A percentile compares a stretch with the other conserved stretches of the same genome.
Conservation (phyloP, 2,797 vertebrate genomes). For the Cynopterus sphinx region DNA sequence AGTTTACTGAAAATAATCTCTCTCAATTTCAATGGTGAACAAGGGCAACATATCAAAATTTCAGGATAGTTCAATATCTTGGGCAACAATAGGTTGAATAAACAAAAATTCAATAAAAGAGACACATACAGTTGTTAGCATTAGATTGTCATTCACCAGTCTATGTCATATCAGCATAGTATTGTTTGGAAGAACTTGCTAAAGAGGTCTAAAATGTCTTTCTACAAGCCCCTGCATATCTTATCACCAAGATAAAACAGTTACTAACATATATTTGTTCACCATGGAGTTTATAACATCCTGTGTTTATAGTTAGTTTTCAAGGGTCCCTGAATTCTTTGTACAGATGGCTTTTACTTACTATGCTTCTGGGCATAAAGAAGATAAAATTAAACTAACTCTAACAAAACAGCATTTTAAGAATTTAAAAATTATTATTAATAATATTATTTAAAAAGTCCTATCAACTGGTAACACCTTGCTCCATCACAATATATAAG, state of each 20-base stretch:
- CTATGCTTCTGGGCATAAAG: neutral
- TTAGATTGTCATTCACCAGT: neutral
- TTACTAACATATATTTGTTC: neutral
- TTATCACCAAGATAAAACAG: constrained; percentile 48
- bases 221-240: neutral
- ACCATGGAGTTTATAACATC: neutral
- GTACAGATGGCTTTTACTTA: neutral
- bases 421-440: neutral
- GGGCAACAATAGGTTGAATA: neutral
- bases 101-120: neutral
- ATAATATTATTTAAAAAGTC: neutral
- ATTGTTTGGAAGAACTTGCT: neutral
- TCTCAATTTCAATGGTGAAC: neutral
- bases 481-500: neutral
- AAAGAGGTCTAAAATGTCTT: neutral
- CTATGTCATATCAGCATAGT: neutral
- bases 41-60: neutral
- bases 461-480: neutral
- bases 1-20: neutral
- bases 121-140: neutral
- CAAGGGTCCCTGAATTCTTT: constrained; percentile 2
- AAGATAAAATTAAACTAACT: neutral
- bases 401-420: neutral
- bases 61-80: neutral
- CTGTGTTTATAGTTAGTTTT: neutral